Evolutionary conservation across 2,797 vertebrate species (phyloP).

Genomic region (Basileuterus tristriatus): DNA sequence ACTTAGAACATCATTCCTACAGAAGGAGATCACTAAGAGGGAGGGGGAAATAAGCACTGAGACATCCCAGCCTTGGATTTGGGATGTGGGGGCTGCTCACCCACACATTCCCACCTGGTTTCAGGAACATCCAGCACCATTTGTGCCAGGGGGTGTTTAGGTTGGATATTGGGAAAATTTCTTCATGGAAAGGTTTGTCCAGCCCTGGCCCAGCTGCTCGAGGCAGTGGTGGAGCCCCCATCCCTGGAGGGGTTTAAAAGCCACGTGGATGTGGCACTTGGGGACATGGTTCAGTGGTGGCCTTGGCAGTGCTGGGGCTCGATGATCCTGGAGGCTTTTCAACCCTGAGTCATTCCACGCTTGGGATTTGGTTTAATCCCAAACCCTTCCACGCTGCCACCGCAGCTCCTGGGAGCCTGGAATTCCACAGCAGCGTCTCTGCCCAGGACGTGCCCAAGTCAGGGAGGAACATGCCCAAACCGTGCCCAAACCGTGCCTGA

Average conservation of each 20-base stretch:
- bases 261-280: not conserved
- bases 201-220: not conserved
- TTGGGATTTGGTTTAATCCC: not conserved
- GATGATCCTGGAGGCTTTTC: not conserved
- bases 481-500: not conserved
- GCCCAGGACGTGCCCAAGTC: not conserved
- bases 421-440: not conserved
- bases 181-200: not conserved
- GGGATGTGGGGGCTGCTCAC: not conserved
- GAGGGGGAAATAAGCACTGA: not conserved
- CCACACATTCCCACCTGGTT: fast-evolving
- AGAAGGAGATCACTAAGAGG: fast-evolving
- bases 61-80: not conserved
- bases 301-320: not conserved
- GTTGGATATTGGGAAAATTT: not conserved
- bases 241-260: not conserved
- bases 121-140: not conserved
- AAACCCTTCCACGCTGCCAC: not conserved
- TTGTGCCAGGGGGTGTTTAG: not conserved
- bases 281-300: not conserved
- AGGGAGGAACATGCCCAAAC: not conserved
- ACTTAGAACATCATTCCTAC: not conserved
- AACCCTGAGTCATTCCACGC: fast-evolving
- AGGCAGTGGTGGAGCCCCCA: not conserved
- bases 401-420: fast-evolving